Evolutionary conservation across 2,888 invertebrate species (phyloP), one percentile per base, ranked within the genome.

Genomic region (Platynereis dumerilii): DNA sequence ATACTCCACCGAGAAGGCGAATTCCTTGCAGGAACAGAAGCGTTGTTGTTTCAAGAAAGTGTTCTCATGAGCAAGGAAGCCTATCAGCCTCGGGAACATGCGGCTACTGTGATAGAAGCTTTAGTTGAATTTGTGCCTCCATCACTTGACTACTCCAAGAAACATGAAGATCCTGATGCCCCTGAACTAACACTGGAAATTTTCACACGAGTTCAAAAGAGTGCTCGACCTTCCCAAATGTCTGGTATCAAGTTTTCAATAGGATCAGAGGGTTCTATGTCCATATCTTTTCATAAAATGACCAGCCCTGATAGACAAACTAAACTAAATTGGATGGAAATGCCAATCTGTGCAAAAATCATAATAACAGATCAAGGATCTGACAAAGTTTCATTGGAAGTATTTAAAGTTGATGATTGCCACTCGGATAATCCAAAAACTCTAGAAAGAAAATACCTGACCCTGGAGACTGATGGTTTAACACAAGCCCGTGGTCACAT

Each of bases 41-140:
- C 48, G 3, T n/a, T 48, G 48, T 22, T 48, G n/a, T 22, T 48
- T 20, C 48, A 48, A 48, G 48, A 22, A 48, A 22, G 48, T n/a
- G 7, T n/a, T 22, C n/a, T 48, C n/a, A 48, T 22, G 20, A 48
- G 48, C 17, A 48, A 48, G 17, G 48, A n/a, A 7, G 3, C 48
- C 7, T n/a, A 20, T 22, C 48, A 20, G 17, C 20, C 48, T n/a
- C 5, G 7, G 3, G 20, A 12, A 12, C n/a, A 7, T 20, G 10
- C 17, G 7, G 20, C n/a, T n/a, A 22, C 22, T 5, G 22, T 20
- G 3, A 22, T 48, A n/a, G 22, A 22, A 20, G 48, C 20, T n/a
- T 20, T n/a, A n/a, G 22, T 48, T 3, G 48, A 48, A n/a, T 48
- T 48, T 22, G 20, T 48, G 17, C 48, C 48, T 10, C 34, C 34